Base-by-base conservation (phyloP, 2,888 invertebrate species). In the Drosophila bunnanda region DNA sequence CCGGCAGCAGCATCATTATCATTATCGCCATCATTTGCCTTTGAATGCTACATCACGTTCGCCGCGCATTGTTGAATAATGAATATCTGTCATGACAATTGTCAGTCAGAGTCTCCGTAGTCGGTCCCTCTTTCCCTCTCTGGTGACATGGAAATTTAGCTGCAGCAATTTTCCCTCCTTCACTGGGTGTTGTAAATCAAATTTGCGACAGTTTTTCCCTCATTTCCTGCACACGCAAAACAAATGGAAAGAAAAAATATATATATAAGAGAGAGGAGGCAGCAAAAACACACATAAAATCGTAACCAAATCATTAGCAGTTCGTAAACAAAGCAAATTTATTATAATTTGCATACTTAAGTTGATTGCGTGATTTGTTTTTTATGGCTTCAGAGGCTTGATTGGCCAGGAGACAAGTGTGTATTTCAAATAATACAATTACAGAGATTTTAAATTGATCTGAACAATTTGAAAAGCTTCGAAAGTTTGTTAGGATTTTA, bases 51-150 rank as follows among this genome's bases (percentile, higher is more conserved):
- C 75, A 82, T 69, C 82, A 82, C 86, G 82, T 82, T 80, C 64
- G 71, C 66, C 39, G 36, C 66, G 39, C 46, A 65, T 66, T 66
- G 67, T 66, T 67, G 56, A 66, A 67, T 56, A 67, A 55, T 57
- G 57, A 53, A 60, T 77, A 77, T 77, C 75, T 77, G 85, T 81
- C 88, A 82, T 85, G 81, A 82, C 75, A 85, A 80, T 86, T 83
- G 84, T 52, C 65, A 68, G 39, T 25, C 22, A 25, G 44, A 39
- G 39, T 25, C 44, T 25, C 44, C 25, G 25, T 22, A 34, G 44
- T 55, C 43, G 28, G 28, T 43, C 41, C 25, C 60, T 43, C 48
- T 70, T 43, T 46, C n/a, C n/a, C 60, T 43, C 48, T 70, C 48
- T 46, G 59, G 41, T 53, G 69, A 61, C 64, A 62, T 52, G 43